A percentile compares a stretch with the other conserved stretches of the same genome.
These are phyloP conservation scores for Volucella bombylans DNA, from an alignment of 2,888 invertebrate genomes.

Conservation along the genomic window DNA sequence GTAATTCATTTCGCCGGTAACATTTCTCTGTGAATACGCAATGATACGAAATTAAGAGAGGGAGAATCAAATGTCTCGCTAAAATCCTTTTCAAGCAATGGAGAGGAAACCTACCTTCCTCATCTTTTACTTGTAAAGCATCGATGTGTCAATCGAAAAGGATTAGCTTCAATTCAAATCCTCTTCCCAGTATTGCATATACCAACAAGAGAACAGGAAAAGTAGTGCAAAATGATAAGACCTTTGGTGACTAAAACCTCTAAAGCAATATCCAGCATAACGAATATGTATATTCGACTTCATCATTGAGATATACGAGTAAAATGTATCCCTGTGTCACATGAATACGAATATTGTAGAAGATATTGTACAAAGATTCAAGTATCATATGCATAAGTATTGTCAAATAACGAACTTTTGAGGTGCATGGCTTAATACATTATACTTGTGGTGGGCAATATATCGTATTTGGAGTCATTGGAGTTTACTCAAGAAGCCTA, in stretches of 20 bases:
- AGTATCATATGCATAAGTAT: neutral
- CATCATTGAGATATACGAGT: neutral
- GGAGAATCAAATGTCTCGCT: neutral
- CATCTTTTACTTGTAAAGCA: constrained; percentile 28
- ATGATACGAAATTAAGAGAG: neutral
- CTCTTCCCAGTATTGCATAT: constrained; percentile 12
- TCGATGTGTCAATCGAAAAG: constrained; percentile 56
- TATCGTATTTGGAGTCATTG: neutral
- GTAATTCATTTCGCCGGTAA: constrained; percentile 45
- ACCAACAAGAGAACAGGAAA: neutral
- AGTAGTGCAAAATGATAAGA: neutral
- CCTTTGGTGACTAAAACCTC: neutral
- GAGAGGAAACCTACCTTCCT: constrained; percentile 39
- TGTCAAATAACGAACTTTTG: constrained; percentile 34
- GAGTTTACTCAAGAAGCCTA: neutral
- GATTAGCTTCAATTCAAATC: constrained; percentile 53
- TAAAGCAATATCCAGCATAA: constrained; percentile 2
- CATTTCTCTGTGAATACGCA: constrained; percentile 13
- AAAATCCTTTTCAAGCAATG: constrained; percentile 39
- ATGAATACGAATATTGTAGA: constrained; percentile 41
- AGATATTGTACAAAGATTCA: neutral
- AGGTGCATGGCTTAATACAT: neutral
- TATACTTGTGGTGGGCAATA: neutral
- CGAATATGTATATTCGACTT: constrained; percentile 3
- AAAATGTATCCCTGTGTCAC: neutral